Percentiles rank a stretch among this genome's conserved stretches.
Conservation (phyloP, 2,797 vertebrate species). For the Xiphophorus birchmanni region DNA sequence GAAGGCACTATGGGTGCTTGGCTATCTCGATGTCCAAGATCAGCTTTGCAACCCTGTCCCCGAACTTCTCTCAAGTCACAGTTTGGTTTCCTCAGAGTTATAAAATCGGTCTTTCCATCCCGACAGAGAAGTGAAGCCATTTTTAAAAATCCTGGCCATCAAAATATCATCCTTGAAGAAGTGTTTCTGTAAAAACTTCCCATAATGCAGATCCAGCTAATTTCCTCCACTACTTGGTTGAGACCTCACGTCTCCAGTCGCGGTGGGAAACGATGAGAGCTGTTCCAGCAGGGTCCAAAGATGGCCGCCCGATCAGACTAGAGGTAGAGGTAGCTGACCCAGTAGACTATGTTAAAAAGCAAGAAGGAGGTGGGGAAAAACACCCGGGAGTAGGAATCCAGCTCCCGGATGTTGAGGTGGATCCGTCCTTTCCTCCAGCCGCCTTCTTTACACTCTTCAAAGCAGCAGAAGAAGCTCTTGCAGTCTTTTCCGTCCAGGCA, state of each 20-base stretch:
- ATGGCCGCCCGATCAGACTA: constrained; percentile 68
- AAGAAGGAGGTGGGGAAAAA: constrained; percentile 97
- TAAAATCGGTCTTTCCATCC: constrained; percentile 6
- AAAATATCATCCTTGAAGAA: constrained; percentile 8
- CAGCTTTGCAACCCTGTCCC: constrained; percentile 37
- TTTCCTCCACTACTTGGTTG: constrained; percentile 28
- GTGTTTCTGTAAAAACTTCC: constrained; percentile 11
- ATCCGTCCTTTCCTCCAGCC: constrained; percentile 91
- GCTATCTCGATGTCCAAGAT: constrained; percentile 56
- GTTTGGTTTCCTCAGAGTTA: constrained; percentile 42
- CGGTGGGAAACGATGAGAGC: constrained; percentile 25
- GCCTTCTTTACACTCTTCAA: constrained; percentile 93
- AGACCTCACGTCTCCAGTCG: constrained; percentile 35
- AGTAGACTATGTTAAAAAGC: constrained; percentile 97
- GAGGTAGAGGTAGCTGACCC: constrained; percentile 98
- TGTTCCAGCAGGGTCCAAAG: constrained; percentile 9
- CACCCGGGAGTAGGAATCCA: constrained; percentile 95
- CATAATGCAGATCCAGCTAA: constrained; percentile 14
- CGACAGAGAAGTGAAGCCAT: constrained; percentile 25
- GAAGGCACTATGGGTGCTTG: constrained; percentile 86
- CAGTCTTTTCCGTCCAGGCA: constrained; percentile 98
- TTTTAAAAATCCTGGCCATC: constrained; percentile 20
- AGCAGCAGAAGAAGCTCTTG: constrained; percentile 97
- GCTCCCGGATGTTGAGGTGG: constrained; percentile 92
- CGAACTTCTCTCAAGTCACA: constrained; percentile 32